phyloP scores from a whole-genome alignment of 2,888 invertebrate species.

The Pharmacophagus antenor region DNA sequence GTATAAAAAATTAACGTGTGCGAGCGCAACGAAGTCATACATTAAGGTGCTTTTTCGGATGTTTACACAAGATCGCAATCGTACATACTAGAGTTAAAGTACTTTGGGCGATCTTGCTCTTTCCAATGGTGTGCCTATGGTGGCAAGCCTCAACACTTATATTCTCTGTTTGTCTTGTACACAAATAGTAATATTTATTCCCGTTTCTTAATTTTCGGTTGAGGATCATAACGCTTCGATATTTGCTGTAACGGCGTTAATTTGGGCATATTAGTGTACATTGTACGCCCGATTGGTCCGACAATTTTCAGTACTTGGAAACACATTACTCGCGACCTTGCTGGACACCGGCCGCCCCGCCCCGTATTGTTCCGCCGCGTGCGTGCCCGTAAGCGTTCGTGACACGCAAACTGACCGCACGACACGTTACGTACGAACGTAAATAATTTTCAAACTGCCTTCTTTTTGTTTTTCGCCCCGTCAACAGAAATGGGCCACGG shows the following conservation, averaged over 20 bases:
- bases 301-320: constrained; percentile 32
- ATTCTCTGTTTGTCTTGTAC: too few relatives aligned
- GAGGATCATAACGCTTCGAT: background rate
- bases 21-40: too few relatives aligned
- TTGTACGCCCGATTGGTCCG: constrained; percentile 31
- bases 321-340: constrained; percentile 48
- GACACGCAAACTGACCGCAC: constrained; percentile 40
- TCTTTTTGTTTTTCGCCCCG: constrained; percentile 19
- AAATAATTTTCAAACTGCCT: constrained; percentile 30
- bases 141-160: too few relatives aligned
- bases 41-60: too few relatives aligned
- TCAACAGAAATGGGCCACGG: constrained; percentile 25
- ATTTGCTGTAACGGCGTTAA: constrained; percentile 18
- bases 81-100: too few relatives aligned
- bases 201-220: too few relatives aligned
- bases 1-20: too few relatives aligned
- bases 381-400: constrained; percentile 38
- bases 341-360: constrained; percentile 46
- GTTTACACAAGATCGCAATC: too few relatives aligned
- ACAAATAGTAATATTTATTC: too few relatives aligned
- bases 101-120: too few relatives aligned
- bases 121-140: too few relatives aligned
- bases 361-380: constrained; percentile 43
- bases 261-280: constrained; percentile 33
- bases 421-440: constrained; percentile 30